Base-by-base conservation (phyloP, 2,888 invertebrate species). In the Eupithecia subumbrata region DNA sequence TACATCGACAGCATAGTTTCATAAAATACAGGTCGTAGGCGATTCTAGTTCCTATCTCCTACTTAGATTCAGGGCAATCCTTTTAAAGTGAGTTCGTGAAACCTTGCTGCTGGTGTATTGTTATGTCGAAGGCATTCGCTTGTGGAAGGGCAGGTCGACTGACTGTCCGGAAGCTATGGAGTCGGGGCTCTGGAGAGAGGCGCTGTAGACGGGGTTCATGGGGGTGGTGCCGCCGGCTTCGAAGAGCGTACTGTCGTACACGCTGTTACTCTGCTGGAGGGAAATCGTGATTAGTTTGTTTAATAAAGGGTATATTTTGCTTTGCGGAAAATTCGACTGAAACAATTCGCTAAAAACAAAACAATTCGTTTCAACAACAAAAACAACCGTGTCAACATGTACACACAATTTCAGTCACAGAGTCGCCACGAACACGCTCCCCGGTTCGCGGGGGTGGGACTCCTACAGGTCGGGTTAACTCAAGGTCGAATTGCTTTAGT, bases 181-280 rank as follows among this genome's bases (percentile, higher is more conserved):
- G 90, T 97, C 97, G 43, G 97, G 97, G 86, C 96, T 97, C 87
- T 97, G 97, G 14, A 97, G 93, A 0, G 97, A 97, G 22, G 97
- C 96, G 82, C 96, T 96, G 89, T 97, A 96, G 52, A 96, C 93
- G 0, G 96, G 96, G 85, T 96, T 96, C 91, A 96, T 95, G 1
- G 96, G 96, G 1, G 96, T 96, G 8, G 95, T 92, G 79, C 96
- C 96, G 74, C 96, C 96, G 34, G 95, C 96, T 86, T 96, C 96
- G 89, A 97, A 96, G 80, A 97, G 95, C 74, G 97, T 97, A 86
- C 96, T 97, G 90, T 97, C 97, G 87, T 97, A 97, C 76, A 96
- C 96, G 87, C 96, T 96, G 94, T 96, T 96, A 85, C 96, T 96
- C 96, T 97, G 93, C 90, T 91, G 85, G 63, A 82, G 48, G 43